phyloP scores from a whole-genome alignment of 2,797 vertebrate genomes.

The Allenopithecus nigroviridis region DNA sequence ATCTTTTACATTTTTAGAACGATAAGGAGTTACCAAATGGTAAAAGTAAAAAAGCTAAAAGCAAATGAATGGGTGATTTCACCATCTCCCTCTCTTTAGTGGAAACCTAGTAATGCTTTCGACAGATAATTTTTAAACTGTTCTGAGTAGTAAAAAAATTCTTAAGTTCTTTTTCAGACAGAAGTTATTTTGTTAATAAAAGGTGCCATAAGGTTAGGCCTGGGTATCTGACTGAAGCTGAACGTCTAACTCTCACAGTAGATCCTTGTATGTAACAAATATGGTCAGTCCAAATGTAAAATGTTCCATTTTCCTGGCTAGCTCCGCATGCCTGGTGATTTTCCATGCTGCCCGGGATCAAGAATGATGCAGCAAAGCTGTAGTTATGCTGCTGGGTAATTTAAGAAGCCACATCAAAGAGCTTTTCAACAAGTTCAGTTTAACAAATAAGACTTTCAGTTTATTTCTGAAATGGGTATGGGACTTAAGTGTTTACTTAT shows the following conservation, averaged over 20 bases:
- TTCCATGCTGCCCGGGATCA: conserved; percentile 50
- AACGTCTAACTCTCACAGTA: conserved; percentile 24
- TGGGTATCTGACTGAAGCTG: not conserved
- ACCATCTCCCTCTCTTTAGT: not conserved
- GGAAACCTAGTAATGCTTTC: not conserved
- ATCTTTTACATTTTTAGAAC: not conserved
- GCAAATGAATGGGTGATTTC: not conserved
- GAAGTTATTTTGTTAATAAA: conserved; percentile 23
- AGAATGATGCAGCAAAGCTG: conserved; percentile 36
- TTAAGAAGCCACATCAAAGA: conserved; percentile 54
- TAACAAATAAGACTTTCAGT: conserved; percentile 48
- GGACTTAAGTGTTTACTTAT: not conserved
- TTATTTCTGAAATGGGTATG: not conserved
- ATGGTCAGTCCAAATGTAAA: conserved; percentile 52
- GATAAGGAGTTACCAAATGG: not conserved
- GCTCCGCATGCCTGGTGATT: conserved; percentile 55
- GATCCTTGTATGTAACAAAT: conserved; percentile 53
- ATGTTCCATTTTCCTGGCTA: conserved; percentile 62
- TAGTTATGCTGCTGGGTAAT: conserved; percentile 28
- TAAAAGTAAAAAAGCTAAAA: conserved; percentile 34
- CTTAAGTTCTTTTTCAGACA: conserved; percentile 28
- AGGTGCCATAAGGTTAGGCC: not conserved
- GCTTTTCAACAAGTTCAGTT: conserved; percentile 49
- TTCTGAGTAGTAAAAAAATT: conserved; percentile 2
- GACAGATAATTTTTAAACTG: conserved; percentile 16